Evolutionary conservation across 2,113 vertebrate species (phyloP).

Genomic region (Oreochromis niloticus): DNA sequence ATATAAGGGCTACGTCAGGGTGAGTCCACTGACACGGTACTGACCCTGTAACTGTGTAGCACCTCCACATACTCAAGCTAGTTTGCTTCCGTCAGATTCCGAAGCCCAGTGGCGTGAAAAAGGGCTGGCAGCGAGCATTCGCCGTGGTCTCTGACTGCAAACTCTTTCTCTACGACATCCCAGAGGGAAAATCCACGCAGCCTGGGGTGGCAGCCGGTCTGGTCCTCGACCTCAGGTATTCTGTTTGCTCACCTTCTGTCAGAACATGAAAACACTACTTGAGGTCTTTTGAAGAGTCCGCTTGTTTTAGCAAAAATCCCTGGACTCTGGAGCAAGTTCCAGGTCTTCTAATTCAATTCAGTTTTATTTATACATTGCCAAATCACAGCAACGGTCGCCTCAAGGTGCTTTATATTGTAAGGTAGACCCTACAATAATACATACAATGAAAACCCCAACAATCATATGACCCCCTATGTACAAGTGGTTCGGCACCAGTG

Average conservation of each 20-base stretch:
- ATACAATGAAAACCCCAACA: not conserved
- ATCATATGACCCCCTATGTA: not conserved
- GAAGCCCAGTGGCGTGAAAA: slow-evolving; percentile 95
- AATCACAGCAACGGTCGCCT: not conserved
- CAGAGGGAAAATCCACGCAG: slow-evolving; percentile 92
- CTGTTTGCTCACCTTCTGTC: not conserved
- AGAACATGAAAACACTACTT: not conserved
- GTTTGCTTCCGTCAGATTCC: slow-evolving; percentile 76
- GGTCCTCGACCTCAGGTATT: slow-evolving; percentile 93
- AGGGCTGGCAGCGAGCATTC: slow-evolving; percentile 94
- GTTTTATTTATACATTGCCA: not conserved
- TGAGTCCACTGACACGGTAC: slow-evolving; percentile 42
- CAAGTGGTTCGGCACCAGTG: not conserved
- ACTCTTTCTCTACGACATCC: slow-evolving; percentile 91
- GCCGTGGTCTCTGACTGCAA: slow-evolving; percentile 95
- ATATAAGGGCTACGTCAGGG: slow-evolving; percentile 95
- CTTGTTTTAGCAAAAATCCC: not conserved
- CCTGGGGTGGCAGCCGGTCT: slow-evolving; percentile 86
- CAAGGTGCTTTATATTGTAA: not conserved
- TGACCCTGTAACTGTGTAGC: not conserved
- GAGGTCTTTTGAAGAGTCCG: not conserved
- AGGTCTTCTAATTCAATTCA: not conserved
- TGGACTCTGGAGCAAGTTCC: not conserved
- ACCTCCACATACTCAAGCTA: not conserved
- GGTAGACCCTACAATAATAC: not conserved